Evolutionary conservation across 2,888 invertebrate species (phyloP).

Genomic region (Horisme vitalbata): DNA sequence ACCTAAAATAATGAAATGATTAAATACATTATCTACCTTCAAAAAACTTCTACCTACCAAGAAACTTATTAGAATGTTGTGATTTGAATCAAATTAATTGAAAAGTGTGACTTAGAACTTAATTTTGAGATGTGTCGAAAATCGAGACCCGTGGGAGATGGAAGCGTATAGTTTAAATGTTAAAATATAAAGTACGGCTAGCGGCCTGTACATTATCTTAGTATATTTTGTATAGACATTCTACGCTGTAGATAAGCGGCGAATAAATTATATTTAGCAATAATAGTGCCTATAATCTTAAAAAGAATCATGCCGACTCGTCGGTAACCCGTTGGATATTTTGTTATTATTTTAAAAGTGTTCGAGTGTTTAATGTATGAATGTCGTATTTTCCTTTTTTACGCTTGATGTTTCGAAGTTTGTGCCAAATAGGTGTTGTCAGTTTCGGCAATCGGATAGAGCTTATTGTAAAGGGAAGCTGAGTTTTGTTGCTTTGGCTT

Average conservation of each 20-base stretch:
- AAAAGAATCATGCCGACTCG: conserved; percentile 68
- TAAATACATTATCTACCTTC: too few relatives aligned
- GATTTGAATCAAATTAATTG: too few relatives aligned
- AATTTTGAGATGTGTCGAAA: conserved; percentile 3
- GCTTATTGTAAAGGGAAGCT: conserved; percentile 29
- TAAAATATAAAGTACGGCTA: conserved; percentile 66
- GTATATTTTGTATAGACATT: conserved; percentile 80
- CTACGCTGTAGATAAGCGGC: conserved; percentile 77
- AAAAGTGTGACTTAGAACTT: not conserved
- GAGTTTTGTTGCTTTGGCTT: too few relatives aligned
- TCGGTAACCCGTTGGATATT: conserved; percentile 64
- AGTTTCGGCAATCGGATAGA: conserved; percentile 52
- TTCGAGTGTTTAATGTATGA: conserved; percentile 69
- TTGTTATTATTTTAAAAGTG: conserved; percentile 72
- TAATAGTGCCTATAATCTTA: conserved; percentile 81
- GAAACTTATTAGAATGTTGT: too few relatives aligned
- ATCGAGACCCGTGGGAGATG: conserved; percentile 41
- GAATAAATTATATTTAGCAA: conserved; percentile 79
- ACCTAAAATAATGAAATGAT: too few relatives aligned
- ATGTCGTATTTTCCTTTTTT: conserved; percentile 48
- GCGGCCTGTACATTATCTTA: conserved; percentile 76
- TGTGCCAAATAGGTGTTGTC: conserved; percentile 72
- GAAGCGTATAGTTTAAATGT: conserved; percentile 72
- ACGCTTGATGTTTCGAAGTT: conserved; percentile 48
- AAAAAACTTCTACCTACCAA: too few relatives aligned